These are phyloP conservation scores for Otis tarda DNA, from an alignment of 2,113 vertebrate species.

Conservation along the genomic window DNA sequence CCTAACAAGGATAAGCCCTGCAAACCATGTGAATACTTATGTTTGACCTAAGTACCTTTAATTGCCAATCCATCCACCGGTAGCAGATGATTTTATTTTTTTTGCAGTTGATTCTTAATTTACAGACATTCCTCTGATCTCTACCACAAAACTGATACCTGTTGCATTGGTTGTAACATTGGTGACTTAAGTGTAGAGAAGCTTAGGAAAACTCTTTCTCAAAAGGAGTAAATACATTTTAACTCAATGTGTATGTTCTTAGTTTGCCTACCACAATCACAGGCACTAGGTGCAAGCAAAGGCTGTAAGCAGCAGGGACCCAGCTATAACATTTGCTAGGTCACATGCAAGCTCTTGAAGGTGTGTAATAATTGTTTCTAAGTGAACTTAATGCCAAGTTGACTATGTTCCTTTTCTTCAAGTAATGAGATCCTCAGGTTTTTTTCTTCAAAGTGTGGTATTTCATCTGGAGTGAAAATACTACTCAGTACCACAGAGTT, in stretches of 20 bases:
- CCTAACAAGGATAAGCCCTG: conserved; percentile 6
- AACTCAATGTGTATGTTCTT: background rate
- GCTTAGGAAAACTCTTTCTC: background rate
- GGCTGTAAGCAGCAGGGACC: background rate
- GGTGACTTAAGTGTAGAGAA: background rate
- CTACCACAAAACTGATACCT: background rate
- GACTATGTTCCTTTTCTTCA: background rate
- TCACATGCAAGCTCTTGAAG: background rate
- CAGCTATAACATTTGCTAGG: background rate
- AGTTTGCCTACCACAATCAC: background rate
- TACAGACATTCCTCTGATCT: background rate
- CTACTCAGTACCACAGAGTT: background rate
- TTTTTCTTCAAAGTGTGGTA: background rate
- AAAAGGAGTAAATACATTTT: background rate
- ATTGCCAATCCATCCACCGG: background rate
- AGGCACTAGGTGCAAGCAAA: background rate
- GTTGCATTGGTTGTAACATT: background rate
- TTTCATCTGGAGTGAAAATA: background rate
- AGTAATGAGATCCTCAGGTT: background rate
- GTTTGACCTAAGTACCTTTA: conserved; percentile 12
- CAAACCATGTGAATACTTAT: background rate
- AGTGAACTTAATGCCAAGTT: background rate
- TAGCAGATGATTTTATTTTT: background rate
- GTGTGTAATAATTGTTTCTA: background rate
- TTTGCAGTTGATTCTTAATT: background rate